These are phyloP conservation scores for Haliclona indistincta DNA, from an alignment of 37 sponge, comb jelly and placozoan genomes.

Conservation along the genomic window DNA sequence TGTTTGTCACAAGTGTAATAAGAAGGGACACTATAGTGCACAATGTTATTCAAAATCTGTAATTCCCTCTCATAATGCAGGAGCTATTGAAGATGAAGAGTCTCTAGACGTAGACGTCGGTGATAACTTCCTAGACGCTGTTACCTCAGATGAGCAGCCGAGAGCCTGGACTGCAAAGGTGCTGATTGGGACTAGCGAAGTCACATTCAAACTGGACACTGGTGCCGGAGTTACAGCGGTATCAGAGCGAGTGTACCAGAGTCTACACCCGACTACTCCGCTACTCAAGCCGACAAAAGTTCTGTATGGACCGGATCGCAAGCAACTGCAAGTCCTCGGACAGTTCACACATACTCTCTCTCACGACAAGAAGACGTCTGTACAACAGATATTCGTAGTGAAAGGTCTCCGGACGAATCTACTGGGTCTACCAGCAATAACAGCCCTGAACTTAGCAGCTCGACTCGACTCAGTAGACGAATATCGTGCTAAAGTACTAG, in stretches of 20 bases:
- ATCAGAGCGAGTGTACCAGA: not conserved
- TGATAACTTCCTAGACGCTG: constrained; percentile 12
- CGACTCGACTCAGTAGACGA: not conserved
- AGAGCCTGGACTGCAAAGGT: constrained; percentile 13
- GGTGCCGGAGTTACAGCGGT: constrained; percentile 38
- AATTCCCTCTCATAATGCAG: not conserved
- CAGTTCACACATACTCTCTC: constrained; percentile 12
- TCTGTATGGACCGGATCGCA: constrained; percentile 2
- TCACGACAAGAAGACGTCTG: not conserved
- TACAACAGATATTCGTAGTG: constrained; percentile 18
- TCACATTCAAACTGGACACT: constrained; percentile 32
- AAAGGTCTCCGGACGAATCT: constrained; percentile 17
- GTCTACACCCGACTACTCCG: not conserved
- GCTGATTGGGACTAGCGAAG: not conserved
- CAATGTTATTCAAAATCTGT: constrained; percentile 3
- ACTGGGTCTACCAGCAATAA: constrained; percentile 27
- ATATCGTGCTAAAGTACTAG: not conserved
- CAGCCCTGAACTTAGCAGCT: constrained; percentile 1
- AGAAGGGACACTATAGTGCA: constrained; percentile 47
- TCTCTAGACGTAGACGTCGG: constrained; percentile 5
- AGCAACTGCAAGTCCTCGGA: not conserved
- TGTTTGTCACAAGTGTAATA: constrained; percentile 36
- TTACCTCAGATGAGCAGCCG: not conserved
- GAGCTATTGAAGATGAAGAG: too few species aligned
- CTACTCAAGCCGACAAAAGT: not conserved